A percentile compares a stretch with the other conserved stretches of the same genome.
These are phyloP conservation scores for Dromius quadrimaculatus DNA, from an alignment of 2,888 invertebrate species.

Conservation along the genomic window DNA sequence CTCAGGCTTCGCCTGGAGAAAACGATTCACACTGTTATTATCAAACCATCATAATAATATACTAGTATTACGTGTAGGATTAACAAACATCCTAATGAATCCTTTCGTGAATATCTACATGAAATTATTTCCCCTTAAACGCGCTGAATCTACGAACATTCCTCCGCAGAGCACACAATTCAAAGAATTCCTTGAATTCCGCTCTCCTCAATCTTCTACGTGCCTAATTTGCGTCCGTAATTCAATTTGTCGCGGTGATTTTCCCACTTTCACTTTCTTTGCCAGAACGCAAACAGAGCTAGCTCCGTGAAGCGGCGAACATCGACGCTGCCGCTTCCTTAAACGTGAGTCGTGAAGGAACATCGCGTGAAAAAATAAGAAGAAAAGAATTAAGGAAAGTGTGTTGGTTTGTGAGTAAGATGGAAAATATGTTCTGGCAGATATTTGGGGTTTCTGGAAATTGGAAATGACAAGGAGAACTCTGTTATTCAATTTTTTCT, in stretches of 20 bases:
- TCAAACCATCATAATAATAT: no score
- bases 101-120: no score
- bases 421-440: constrained; percentile 23
- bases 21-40: no score
- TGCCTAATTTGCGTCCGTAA: constrained; percentile 8
- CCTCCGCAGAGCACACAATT: no score
- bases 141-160: no score
- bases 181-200: not conserved
- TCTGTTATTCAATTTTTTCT: not conserved
- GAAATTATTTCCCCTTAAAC: no score
- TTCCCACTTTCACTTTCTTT: not conserved
- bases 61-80: no score
- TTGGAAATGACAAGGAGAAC: constrained; percentile 28
- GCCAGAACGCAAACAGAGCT: not conserved
- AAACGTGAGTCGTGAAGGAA: not conserved
- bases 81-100: no score
- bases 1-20: no score
- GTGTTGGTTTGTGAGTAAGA: not conserved
- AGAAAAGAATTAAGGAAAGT: not conserved
- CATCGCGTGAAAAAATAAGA: not conserved
- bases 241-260: constrained; percentile 3
- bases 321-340: not conserved
- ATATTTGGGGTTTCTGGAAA: constrained; percentile 30
- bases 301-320: not conserved
- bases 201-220: not conserved